Conservation (phyloP, 2,888 invertebrate genomes). For the Andrena bucephala region DNA sequence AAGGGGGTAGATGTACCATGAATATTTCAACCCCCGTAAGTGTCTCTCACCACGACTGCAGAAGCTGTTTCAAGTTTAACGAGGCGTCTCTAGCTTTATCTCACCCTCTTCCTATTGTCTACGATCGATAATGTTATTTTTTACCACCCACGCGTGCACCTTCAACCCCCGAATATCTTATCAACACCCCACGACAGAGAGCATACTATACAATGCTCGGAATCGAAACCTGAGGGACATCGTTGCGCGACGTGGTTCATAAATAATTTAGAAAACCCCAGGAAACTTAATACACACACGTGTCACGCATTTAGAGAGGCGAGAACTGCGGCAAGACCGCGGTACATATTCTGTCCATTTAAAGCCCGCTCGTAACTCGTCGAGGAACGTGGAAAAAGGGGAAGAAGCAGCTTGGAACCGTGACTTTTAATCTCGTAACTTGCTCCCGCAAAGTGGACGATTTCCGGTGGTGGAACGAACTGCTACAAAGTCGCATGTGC, state of each 20-base stretch:
- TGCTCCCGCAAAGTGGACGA: slow-evolving; percentile 12
- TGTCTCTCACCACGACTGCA: slow-evolving; percentile 66
- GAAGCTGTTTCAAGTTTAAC: slow-evolving; percentile 73
- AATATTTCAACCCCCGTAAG: slow-evolving; percentile 78
- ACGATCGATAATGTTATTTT: slow-evolving; percentile 46
- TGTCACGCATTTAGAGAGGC: background rate
- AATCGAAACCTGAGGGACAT: background rate
- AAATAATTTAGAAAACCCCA: background rate
- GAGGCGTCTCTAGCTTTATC: slow-evolving; percentile 47
- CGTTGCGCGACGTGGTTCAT: background rate
- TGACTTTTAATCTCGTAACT: slow-evolving; percentile 37
- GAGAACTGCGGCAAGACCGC: background rate
- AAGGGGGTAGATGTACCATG: slow-evolving; percentile 67
- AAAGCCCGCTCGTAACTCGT: slow-evolving; percentile 17
- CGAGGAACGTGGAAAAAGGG: slow-evolving; percentile 12
- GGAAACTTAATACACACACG: background rate
- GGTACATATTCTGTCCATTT: background rate
- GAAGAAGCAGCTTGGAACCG: slow-evolving; percentile 24
- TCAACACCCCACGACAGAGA: background rate
- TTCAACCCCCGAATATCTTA: background rate
- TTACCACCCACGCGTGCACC: slow-evolving; percentile 23
- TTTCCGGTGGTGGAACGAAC: slow-evolving; percentile 8
- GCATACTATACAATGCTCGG: background rate
- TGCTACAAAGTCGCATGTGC: background rate
- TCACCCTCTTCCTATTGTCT: background rate